A percentile compares a stretch with the other conserved stretches of the same genome.
Evolutionary conservation across 1,140 invertebrate genomes (phyloP).

Genomic region (Solenopsis invicta): DNA sequence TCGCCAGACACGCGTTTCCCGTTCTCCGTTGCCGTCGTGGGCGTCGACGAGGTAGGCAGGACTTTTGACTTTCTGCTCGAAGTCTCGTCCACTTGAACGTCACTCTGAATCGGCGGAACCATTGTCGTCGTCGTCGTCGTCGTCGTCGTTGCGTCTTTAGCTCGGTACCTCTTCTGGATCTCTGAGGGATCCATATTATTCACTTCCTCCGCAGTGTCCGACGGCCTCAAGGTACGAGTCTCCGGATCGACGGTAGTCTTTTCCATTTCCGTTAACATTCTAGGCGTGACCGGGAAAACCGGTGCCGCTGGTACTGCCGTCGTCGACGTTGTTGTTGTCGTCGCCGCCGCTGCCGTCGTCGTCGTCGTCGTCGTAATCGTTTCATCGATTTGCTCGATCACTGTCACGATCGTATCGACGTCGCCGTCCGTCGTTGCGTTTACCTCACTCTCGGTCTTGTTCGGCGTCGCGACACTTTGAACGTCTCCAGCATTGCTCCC

Average conservation of each 20-base stretch:
- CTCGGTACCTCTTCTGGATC: slow-evolving; percentile 83
- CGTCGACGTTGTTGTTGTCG: slow-evolving; percentile 41
- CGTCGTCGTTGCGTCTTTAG: slow-evolving; percentile 71
- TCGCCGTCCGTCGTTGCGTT: slow-evolving; percentile 26
- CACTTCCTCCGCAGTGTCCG: slow-evolving; percentile 6
- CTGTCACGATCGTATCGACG: slow-evolving; percentile 61
- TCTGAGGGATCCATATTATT: slow-evolving; percentile 81
- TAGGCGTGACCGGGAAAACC: slow-evolving; percentile 79
- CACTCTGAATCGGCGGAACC: slow-evolving; percentile 21
- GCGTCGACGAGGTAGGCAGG: not conserved
- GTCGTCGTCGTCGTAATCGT: slow-evolving; percentile 61
- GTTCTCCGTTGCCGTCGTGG: not conserved
- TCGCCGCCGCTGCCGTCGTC: slow-evolving; percentile 41
- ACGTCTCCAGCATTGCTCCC: slow-evolving; percentile 51
- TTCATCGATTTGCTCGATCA: no score
- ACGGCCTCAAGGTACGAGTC: slow-evolving; percentile 37
- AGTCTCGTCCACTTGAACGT: slow-evolving; percentile 27
- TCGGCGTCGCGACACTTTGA: slow-evolving; percentile 48
- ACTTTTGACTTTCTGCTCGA: not conserved
- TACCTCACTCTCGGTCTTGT: slow-evolving; percentile 67
- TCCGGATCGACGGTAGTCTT: slow-evolving; percentile 8
- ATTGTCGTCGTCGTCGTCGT: slow-evolving; percentile 65
- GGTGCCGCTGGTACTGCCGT: slow-evolving; percentile 45
- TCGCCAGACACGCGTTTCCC: slow-evolving; percentile 56
- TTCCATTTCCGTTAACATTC: slow-evolving; percentile 67